A percentile compares a stretch with the other conserved stretches of the same genome.
phyloP scores from a whole-genome alignment of 1,140 invertebrate genomes.

The Drusus annulatus region DNA sequence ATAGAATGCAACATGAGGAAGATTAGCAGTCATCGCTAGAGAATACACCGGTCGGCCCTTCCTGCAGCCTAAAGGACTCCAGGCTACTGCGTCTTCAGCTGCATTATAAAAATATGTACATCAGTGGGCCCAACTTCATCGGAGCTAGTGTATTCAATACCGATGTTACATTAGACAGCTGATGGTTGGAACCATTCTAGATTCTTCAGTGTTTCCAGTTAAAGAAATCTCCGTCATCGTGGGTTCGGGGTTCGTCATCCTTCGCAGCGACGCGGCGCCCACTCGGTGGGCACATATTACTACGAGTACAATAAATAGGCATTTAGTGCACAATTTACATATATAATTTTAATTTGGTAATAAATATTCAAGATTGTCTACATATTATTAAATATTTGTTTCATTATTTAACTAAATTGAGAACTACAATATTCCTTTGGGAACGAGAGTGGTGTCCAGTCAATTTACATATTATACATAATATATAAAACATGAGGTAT shows the following conservation, averaged over 20 bases:
- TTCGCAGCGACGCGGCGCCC: too few species aligned
- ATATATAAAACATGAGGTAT: slow-evolving; percentile 15
- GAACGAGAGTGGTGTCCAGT: not conserved
- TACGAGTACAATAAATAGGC: not conserved
- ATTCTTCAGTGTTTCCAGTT: slow-evolving; percentile 30
- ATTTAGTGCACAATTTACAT: not conserved
- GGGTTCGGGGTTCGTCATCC: not conserved
- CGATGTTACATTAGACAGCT: not conserved
- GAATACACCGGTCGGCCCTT: too few species aligned
- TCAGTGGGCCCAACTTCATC: too few species aligned
- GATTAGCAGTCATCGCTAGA: too few species aligned
- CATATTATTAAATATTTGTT: slow-evolving; percentile 29
- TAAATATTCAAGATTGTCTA: slow-evolving; percentile 36
- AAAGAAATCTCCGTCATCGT: slow-evolving; percentile 21
- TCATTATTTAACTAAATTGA: slow-evolving; percentile 31
- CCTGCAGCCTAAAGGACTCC: too few species aligned
- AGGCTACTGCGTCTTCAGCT: too few species aligned
- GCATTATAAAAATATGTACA: slow-evolving; percentile 17
- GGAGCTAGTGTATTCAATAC: too few species aligned
- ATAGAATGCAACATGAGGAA: slow-evolving; percentile 8
- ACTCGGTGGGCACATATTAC: slow-evolving; percentile 1
- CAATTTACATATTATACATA: not conserved
- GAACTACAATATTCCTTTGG: slow-evolving; percentile 22
- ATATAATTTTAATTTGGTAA: slow-evolving; percentile 17
- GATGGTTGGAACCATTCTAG: not conserved